Conservation (phyloP, 2,113 vertebrate genomes). For the Lagopus muta region DNA sequence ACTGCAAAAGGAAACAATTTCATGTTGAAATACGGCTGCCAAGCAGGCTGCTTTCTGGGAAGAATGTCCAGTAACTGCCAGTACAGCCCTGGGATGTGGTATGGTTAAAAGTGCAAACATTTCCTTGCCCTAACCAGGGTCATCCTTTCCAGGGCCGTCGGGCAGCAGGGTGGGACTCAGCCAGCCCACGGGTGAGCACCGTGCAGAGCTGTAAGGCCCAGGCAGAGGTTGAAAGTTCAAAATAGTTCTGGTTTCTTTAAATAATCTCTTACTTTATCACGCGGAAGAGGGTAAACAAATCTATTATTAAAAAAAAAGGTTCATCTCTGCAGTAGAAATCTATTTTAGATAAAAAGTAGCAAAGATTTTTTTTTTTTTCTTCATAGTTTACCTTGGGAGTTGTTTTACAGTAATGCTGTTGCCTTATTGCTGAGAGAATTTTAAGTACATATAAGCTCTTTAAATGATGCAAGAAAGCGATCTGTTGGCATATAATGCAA, state of each 20-base stretch:
- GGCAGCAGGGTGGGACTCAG: neutral
- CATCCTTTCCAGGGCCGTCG: neutral
- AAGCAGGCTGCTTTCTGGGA: slow-evolving; percentile 15
- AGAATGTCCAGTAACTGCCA: slow-evolving; percentile 19
- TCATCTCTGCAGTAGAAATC: neutral
- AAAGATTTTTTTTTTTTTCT: neutral
- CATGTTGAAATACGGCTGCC: slow-evolving; percentile 41
- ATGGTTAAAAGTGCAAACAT: slow-evolving; percentile 7
- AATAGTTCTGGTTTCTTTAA: neutral
- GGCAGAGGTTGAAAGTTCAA: slow-evolving; percentile 15
- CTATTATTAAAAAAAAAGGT: neutral
- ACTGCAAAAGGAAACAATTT: slow-evolving; percentile 44
- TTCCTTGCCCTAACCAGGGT: neutral
- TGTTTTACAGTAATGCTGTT: neutral
- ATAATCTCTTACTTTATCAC: neutral
- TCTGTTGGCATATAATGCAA: slow-evolving; percentile 39
- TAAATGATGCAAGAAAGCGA: slow-evolving; percentile 6
- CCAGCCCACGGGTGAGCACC: neutral
- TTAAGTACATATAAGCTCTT: slow-evolving; percentile 29
- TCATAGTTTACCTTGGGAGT: neutral
- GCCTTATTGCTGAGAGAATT: neutral
- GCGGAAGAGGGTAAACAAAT: neutral
- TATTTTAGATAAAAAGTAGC: neutral
- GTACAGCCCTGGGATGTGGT: neutral
- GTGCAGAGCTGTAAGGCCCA: neutral